Base-by-base conservation (phyloP, 2,888 invertebrate genomes). In the Geotrupes spiniger region DNA sequence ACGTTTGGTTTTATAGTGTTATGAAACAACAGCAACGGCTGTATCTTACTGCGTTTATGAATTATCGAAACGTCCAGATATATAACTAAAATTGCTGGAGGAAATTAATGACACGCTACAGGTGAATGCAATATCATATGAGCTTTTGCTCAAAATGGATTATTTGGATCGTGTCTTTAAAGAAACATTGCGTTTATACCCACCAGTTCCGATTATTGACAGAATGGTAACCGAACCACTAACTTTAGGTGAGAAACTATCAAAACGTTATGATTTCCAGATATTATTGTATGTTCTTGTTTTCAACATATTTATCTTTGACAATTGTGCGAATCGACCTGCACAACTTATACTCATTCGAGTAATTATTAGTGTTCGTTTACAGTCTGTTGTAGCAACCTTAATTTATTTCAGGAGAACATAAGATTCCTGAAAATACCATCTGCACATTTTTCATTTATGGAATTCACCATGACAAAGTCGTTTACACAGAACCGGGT, bases 1-100 rank as follows among this genome's bases (percentile, higher is more conserved):
- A n/a, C n/a, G n/a, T 27, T 55, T 37, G n/a, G n/a, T n/a, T n/a
- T n/a, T n/a, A n/a, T 27, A 59, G 57, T 59, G 60, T 9, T 52
- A 58, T 31, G 61, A 62, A 36, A 59, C 62, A 4, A 47, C 56
- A 12, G 48, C 53, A 8, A 15, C 53, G 4, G 54, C 47, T 5
- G 11, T 53, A 4, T 46, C 53, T 31, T 62, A 57, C 37, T 25
- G 41, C 11, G 31, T 59, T 4, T 60, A 52, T 10, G 51, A 52
- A 21, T 14, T 63, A 4, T 49, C 59, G 8, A 49, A 37, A 33
- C 46, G 57, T 38, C 43, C 33, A 2, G 44, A 54, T 4, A 44
- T 62, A 3, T 61, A 63, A 44, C 51, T 51, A 5, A 59, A 53
- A 48, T 27, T 61, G 15, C 44, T 51, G 8, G 38, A 59, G 14